Evolutionary conservation across 2,797 vertebrate species (phyloP).

Genomic region (Heliangelus exortis): DNA sequence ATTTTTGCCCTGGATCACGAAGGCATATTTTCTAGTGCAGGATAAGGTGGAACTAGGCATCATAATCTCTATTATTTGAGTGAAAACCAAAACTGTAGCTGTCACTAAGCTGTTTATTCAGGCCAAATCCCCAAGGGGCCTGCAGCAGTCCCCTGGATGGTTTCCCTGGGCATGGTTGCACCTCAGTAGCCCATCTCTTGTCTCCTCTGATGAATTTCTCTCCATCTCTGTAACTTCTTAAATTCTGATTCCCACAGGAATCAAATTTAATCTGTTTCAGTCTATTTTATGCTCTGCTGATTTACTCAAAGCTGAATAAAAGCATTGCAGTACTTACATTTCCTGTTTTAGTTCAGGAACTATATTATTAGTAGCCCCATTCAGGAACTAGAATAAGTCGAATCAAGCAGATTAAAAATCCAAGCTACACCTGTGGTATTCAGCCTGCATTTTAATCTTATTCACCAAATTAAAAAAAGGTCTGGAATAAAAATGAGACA

Average conservation of each 20-base stretch:
- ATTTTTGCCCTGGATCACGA: background rate
- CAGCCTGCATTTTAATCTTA: constrained; percentile 56
- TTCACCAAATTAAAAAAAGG: constrained; percentile 59
- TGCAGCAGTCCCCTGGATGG: background rate
- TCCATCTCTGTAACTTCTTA: background rate
- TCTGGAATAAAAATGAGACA: constrained; percentile 35
- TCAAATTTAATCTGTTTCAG: constrained; percentile 57
- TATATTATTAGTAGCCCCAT: constrained; percentile 24
- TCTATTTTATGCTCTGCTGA: constrained; percentile 45
- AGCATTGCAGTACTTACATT: background rate
- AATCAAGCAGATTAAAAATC: constrained; percentile 55
- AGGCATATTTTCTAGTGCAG: background rate
- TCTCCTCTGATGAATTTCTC: background rate
- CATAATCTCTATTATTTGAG: background rate
- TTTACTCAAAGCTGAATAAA: constrained; percentile 32
- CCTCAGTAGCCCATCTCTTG: background rate
- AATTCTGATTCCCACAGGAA: constrained; percentile 34
- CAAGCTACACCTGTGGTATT: constrained; percentile 31
- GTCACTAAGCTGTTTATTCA: background rate
- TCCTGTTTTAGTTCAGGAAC: background rate
- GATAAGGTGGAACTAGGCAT: background rate
- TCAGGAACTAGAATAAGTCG: constrained; percentile 39
- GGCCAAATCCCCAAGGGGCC: background rate
- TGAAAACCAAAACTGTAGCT: background rate
- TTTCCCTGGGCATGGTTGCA: accelerated